Evolutionary conservation across 2,797 vertebrate species (phyloP).

Genomic region (Erpetoichthys calabaricus): DNA sequence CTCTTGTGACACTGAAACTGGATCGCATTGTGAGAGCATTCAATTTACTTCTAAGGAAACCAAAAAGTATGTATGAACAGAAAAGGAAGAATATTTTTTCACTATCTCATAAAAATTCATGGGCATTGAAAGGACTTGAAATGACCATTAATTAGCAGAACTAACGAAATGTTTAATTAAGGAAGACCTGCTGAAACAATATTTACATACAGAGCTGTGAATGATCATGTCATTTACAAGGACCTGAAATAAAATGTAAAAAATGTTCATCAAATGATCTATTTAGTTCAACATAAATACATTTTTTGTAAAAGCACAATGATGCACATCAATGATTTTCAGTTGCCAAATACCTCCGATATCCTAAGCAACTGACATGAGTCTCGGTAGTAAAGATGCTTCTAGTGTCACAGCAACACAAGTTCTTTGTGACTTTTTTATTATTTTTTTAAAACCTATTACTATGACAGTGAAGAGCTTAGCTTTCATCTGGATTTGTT

Average conservation of each 20-base stretch:
- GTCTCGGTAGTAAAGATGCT: too few species aligned
- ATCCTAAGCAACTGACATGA: slow-evolving; percentile 13
- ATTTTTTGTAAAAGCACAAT: slow-evolving; percentile 33
- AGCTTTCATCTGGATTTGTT: too few species aligned
- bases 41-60: slow-evolving; percentile 80
- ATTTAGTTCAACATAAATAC: slow-evolving; percentile 41
- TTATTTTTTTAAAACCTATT: too few species aligned
- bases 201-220: slow-evolving; percentile 24
- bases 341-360: slow-evolving; percentile 23
- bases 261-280: slow-evolving; percentile 54
- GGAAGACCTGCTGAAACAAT: slow-evolving; percentile 36
- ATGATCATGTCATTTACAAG: slow-evolving; percentile 20
- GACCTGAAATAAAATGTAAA: slow-evolving; percentile 36
- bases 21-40: slow-evolving; percentile 57
- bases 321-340: slow-evolving; percentile 33
- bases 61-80: slow-evolving; percentile 45
- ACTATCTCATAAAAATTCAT: slow-evolving; percentile 53
- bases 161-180: slow-evolving; percentile 57
- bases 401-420: too few species aligned
- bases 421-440: too few species aligned
- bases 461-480: too few species aligned
- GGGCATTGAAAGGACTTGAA: slow-evolving; percentile 54
- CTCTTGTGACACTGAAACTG: slow-evolving; percentile 33
- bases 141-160: slow-evolving; percentile 70
- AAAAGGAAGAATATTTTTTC: slow-evolving; percentile 45